Percentiles rank a stretch among this genome's conserved stretches.
Conservation (phyloP, 2,113 vertebrate genomes). For the Rhynchomys soricoides region DNA sequence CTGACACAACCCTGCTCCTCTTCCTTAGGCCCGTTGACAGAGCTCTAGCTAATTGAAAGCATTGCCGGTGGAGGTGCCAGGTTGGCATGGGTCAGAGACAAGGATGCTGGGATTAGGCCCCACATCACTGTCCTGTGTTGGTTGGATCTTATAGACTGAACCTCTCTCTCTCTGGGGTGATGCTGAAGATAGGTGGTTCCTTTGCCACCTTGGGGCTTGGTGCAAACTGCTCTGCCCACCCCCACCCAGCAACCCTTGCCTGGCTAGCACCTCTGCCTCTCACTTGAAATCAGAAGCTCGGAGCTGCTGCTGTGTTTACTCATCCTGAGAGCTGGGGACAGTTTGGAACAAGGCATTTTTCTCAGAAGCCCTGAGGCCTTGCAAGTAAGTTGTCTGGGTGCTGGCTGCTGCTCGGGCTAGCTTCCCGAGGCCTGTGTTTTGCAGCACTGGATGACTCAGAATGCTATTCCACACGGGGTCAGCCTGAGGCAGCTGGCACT, state of each 20-base stretch:
- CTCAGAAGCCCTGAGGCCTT: conserved; percentile 64
- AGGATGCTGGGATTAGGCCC: neutral
- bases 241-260: neutral
- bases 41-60: neutral
- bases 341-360: conserved; percentile 73
- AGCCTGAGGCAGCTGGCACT: neutral
- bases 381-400: conserved; percentile 61
- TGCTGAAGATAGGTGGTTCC: neutral
- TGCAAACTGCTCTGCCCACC: neutral
- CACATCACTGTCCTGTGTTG: neutral
- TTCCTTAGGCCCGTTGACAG: accelerated
- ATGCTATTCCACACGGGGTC: neutral
- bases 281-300: conserved; percentile 58
- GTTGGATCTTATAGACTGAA: accelerated
- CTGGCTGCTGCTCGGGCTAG: conserved; percentile 24
- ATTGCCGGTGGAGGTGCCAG: too few relatives aligned
- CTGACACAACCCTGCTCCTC: neutral
- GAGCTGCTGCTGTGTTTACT: conserved; percentile 52
- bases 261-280: neutral
- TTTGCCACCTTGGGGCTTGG: neutral
- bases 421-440: conserved; percentile 49
- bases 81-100: neutral
- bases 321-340: conserved; percentile 81
- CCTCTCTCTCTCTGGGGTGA: accelerated
- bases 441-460: conserved; percentile 54